These are phyloP conservation scores for Sander vitreus DNA, from an alignment of 2,113 vertebrate genomes.

Conservation along the genomic window DNA sequence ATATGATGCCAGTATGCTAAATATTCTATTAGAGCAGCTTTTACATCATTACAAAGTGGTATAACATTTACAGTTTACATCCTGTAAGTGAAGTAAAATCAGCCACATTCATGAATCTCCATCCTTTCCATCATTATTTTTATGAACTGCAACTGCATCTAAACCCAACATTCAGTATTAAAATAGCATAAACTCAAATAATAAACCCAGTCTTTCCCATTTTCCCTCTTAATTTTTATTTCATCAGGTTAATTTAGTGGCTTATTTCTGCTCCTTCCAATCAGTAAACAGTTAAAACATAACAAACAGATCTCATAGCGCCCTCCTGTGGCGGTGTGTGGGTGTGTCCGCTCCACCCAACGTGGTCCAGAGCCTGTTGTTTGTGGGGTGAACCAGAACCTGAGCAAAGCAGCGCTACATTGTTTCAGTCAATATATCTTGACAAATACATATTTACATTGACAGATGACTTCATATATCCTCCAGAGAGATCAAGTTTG, in stretches of 20 bases:
- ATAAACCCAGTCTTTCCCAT: constrained; percentile 7
- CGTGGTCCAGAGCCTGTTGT: constrained; percentile 54
- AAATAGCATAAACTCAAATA: constrained; percentile 29
- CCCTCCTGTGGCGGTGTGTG: constrained; percentile 57
- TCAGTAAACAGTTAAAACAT: constrained; percentile 43
- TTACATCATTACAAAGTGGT: not conserved
- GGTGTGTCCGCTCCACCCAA: constrained; percentile 47
- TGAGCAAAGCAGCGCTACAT: constrained; percentile 64
- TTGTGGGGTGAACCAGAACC: constrained; percentile 56
- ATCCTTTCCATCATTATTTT: not conserved
- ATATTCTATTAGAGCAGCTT: not conserved
- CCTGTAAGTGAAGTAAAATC: not conserved
- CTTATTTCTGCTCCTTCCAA: constrained; percentile 40
- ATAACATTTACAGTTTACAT: too few relatives aligned
- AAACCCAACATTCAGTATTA: not conserved
- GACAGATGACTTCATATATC: constrained; percentile 47
- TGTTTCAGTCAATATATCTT: constrained; percentile 53
- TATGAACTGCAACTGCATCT: not conserved
- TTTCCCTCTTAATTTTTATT: constrained; percentile 67
- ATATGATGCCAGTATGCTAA: not conserved
- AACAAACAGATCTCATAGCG: constrained; percentile 45
- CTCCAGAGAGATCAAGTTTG: constrained; percentile 22
- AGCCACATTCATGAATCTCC: not conserved
- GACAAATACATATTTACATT: constrained; percentile 73
- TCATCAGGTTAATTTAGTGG: constrained; percentile 48